Evolutionary conservation across 2,888 invertebrate species (phyloP), one percentile per base, ranked within the genome.

Genomic region (Actias luna): DNA sequence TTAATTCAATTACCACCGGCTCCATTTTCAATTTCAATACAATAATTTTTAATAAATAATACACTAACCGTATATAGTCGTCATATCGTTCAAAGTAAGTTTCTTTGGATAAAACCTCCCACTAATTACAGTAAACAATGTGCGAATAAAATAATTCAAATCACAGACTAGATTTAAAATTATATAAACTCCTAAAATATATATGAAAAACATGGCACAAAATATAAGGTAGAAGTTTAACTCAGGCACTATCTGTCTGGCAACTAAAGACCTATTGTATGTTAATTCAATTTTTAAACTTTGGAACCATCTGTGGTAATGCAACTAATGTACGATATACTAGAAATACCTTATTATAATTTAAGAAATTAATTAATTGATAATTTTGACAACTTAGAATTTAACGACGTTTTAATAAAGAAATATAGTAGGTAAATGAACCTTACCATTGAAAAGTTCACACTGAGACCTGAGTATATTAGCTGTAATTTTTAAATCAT

Each of bases 101-200:
- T 90, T 94, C 65, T 94, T 93, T 85, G 95, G 94, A 78, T 94
- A 94, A 65, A 95, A 92, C 66, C 94, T 92, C 33, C 96, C 95
- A 68, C 94, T 88, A 68, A 96, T 73, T 58, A 96, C 94, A 70
- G 95, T 95, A 71, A 96, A 87, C 71, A 94, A 90, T 81, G 95
- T 94, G 74, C 97, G 93, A 68, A 95, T 79, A 78, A 96, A 95
- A 83, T 97, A 97, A 83, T 96, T 95, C 55, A 96, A 85, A 84
- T 97, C 97, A 74, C 95, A 92, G 63, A 94, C 80, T 60, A 94
- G 86, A 77, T 96, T 95, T 8, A 95, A 79, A 35, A 95, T 71
- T 64, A 95, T 75, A 67, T 87, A 75, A 63, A 76, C 25, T 36
- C 50, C 39, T 16, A 60, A 46, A 50, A 62, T 5, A 31, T 60